Conservation (phyloP, 2,797 vertebrate genomes). For the Macropus fuliginosus region DNA sequence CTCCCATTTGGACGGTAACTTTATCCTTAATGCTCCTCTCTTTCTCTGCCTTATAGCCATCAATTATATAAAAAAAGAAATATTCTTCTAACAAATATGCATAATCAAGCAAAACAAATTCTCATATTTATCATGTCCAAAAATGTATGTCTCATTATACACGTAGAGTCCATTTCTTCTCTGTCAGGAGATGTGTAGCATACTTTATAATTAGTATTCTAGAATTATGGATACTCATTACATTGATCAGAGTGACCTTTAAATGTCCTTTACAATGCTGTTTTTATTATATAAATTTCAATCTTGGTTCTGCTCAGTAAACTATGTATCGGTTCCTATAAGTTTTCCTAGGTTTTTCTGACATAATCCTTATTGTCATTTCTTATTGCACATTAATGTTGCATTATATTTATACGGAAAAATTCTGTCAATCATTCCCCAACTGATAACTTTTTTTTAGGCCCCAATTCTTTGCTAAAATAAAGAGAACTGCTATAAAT, state of each 20-base stretch:
- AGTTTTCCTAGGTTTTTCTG: neutral
- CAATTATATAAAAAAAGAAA: neutral
- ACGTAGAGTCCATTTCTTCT: neutral
- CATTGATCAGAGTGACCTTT: neutral
- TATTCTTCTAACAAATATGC: neutral
- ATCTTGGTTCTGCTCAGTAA: neutral
- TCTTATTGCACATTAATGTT: neutral
- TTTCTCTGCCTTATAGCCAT: neutral
- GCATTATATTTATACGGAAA: neutral
- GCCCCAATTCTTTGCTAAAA: neutral
- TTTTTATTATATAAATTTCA: neutral
- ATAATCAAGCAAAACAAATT: neutral
- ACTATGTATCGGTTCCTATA: neutral
- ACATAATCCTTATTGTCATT: neutral
- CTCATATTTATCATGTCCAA: neutral
- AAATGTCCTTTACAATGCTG: neutral
- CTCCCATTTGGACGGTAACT: neutral
- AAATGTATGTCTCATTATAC: neutral
- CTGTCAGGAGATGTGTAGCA: neutral
- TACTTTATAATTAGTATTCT: neutral
- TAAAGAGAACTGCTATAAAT: neutral
- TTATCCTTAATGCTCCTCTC: neutral
- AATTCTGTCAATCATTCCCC: neutral
- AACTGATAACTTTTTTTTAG: neutral
- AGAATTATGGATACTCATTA: neutral